These are phyloP conservation scores for Heliconius nattereri DNA, from an alignment of 1,140 invertebrate genomes.

Conservation along the genomic window DNA sequence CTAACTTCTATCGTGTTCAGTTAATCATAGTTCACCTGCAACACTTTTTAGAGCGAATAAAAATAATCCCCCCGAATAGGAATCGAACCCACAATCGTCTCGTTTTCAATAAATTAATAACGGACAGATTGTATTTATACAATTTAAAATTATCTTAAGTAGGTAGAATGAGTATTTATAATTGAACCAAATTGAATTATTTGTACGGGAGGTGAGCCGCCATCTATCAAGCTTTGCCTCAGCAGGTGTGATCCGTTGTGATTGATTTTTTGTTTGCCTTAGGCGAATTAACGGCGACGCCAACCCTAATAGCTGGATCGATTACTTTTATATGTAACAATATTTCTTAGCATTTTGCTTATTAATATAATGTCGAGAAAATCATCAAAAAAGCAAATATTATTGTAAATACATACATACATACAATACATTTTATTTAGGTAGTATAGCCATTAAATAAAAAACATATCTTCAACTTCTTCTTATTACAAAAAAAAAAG, in stretches of 20 bases:
- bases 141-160: no score
- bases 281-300: background rate
- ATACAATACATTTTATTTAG: background rate
- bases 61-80: no score
- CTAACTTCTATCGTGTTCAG: no score
- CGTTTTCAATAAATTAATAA: no score
- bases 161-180: background rate
- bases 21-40: no score
- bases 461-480: background rate
- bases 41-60: no score
- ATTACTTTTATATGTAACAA: background rate
- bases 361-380: no score
- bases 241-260: background rate
- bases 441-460: background rate
- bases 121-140: no score
- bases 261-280: conserved; percentile 12
- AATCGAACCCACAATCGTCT: no score
- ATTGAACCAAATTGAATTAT: conserved; percentile 9
- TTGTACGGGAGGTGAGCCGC: conserved; percentile 2
- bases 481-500: background rate
- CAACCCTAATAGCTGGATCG: background rate
- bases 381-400: no score
- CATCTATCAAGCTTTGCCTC: conserved; percentile 19
- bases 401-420: background rate
- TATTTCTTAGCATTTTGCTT: no score